Base-by-base conservation (phyloP, 1,140 invertebrate species). In the Lutraria rhynchaena region DNA sequence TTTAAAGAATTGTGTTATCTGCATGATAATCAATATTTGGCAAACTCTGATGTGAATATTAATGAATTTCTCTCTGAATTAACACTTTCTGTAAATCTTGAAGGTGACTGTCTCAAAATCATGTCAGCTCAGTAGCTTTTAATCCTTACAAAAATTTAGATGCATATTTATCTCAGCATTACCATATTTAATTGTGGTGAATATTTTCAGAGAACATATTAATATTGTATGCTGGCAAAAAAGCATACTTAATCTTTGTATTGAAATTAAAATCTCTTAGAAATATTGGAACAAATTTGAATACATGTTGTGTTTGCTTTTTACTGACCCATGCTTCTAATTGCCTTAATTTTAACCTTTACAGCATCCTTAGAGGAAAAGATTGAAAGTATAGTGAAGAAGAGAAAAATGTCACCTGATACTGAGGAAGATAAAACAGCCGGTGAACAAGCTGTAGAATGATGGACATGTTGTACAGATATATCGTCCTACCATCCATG, bases 371-470 rank as follows among this genome's bases (percentile, higher is more conserved):
- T 65, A 19, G 37, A 65, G n/a, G 61, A 65, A 37, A 65, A 65
- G 24, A 44, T 65, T 11, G 61, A 65, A 22, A 65, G 46, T 22
- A 27, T 65, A 5, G 61, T 37, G 11, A 65, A 65, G 41, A 65
- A 46, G 24, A 44, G 61, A 24, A 65, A 65, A 24, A 15, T 65
- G 1, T 9, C 61, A 4, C 5, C 17, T 2, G 41, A 1, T 65
- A 37, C 5, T 13, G 27, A 65, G 19, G 37, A 44, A 46, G 37
- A n/a, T n/a, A n/a, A n/a, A n/a, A n/a, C n/a, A n/a, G 17, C 60
- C 9, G 9, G 5, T 5, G 60, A 35, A 3, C 35, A 61, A 15
- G 60, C 3, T 3, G 24, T 31, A 22, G 33, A 61, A 61, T 61
- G 60, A 61, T 37, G 2, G 33, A 35, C n/a, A n/a, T n/a, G n/a